Evolutionary conservation across 1,140 invertebrate genomes (phyloP).

Genomic region (Drosophila nikananu): DNA sequence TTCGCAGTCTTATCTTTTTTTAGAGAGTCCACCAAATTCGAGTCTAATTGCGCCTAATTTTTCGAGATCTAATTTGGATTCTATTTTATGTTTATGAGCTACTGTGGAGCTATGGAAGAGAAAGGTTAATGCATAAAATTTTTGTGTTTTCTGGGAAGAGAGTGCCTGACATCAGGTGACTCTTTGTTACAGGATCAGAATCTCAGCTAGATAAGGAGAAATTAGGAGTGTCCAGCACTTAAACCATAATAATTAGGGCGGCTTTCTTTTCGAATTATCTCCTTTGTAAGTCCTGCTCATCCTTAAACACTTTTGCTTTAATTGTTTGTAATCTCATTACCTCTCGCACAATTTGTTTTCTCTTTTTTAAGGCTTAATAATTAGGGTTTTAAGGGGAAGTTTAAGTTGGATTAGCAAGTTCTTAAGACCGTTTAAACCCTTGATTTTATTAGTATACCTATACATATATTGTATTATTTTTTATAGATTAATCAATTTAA

Average conservation of each 20-base stretch:
- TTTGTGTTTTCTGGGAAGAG: conserved; percentile 15
- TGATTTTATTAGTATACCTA: no score
- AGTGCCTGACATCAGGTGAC: conserved; percentile 25
- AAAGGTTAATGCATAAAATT: conserved; percentile 1
- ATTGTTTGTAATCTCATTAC: conserved; percentile 12
- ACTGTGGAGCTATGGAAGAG: conserved; percentile 17
- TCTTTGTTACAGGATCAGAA: conserved; percentile 3
- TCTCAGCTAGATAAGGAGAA: neutral
- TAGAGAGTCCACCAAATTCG: conserved; percentile 37
- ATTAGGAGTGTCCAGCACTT: conserved; percentile 8
- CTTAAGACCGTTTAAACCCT: no score
- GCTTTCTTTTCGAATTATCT: conserved; percentile 2
- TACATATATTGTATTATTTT: no score
- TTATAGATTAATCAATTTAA: no score
- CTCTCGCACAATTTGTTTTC: conserved; percentile 21
- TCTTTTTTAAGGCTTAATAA: neutral
- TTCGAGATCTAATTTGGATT: conserved; percentile 51
- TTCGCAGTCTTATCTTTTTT: conserved; percentile 28
- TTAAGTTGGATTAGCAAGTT: neutral
- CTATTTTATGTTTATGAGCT: conserved; percentile 47
- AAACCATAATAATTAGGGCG: neutral
- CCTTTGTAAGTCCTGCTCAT: neutral
- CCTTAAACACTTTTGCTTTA: conserved; percentile 12
- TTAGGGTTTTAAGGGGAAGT: no score
- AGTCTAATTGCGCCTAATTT: conserved; percentile 75